phyloP scores from a whole-genome alignment of 2,888 invertebrate species.

The Stratiomys singularior region DNA sequence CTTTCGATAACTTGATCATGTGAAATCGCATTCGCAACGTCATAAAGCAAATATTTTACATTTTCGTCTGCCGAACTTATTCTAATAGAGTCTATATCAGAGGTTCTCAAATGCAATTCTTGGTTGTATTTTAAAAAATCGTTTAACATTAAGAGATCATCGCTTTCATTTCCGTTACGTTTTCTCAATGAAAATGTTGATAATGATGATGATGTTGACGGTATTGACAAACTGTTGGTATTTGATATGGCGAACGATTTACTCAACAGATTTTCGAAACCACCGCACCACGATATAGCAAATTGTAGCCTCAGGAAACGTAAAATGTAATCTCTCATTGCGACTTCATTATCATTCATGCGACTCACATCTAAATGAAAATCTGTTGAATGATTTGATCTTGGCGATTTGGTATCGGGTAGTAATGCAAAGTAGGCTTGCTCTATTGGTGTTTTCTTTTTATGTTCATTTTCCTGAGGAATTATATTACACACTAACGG shows the following conservation, averaged over 20 bases:
- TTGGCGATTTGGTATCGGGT: background rate
- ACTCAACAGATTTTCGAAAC: conserved; percentile 46
- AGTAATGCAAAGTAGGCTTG: conserved; percentile 43
- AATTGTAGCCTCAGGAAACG: conserved; percentile 53
- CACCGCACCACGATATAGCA: conserved; percentile 53
- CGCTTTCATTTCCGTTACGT: background rate
- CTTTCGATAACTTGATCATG: conserved; percentile 28
- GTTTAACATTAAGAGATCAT: conserved; percentile 41
- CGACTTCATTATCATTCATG: background rate
- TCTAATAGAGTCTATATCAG: conserved; percentile 58
- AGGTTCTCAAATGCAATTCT: conserved; percentile 55
- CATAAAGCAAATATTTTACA: conserved; percentile 55
- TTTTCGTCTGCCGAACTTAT: conserved; percentile 56
- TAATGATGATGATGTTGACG: background rate
- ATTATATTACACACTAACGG: conserved; percentile 57
- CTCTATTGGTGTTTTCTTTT: conserved; percentile 44
- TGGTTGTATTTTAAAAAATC: conserved; percentile 55
- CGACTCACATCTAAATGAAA: conserved; percentile 35
- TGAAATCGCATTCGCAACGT: conserved; percentile 58
- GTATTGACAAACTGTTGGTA: background rate
- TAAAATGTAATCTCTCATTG: conserved; percentile 33
- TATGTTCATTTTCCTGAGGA: conserved; percentile 25
- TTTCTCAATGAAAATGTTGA: background rate
- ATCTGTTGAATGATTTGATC: background rate
- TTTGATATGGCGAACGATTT: conserved; percentile 12